Evolutionary conservation across 2,888 invertebrate species (phyloP).

Genomic region (Antheraea assamensis): DNA sequence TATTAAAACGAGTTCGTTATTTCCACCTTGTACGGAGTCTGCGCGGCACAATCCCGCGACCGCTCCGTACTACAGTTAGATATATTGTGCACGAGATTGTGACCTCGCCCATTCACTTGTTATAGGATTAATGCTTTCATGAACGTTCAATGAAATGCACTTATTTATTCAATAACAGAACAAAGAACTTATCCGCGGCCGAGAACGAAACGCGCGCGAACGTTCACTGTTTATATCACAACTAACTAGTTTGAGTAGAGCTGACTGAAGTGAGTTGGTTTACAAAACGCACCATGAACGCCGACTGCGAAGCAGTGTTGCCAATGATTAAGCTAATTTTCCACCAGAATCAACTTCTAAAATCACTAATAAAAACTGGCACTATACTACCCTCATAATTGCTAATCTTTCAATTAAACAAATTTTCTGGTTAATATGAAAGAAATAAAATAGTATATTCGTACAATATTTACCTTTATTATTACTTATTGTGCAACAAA

Average conservation of each 20-base stretch:
- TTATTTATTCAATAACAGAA: slow-evolving; percentile 47
- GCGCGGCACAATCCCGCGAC: slow-evolving; percentile 54
- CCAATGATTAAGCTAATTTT: no score
- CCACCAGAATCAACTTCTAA: no score
- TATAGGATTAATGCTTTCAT: slow-evolving; percentile 44
- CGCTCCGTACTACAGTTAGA: slow-evolving; percentile 35
- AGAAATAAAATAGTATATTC: no score
- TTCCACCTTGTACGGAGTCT: slow-evolving; percentile 54
- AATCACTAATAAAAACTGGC: no score
- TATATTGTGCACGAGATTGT: slow-evolving; percentile 36
- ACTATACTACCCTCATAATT: no score
- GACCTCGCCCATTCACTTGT: slow-evolving; percentile 67
- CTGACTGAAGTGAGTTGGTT: slow-evolving; percentile 53
- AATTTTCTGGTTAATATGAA: no score
- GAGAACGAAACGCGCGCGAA: slow-evolving; percentile 47
- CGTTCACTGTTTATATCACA: slow-evolving; percentile 59
- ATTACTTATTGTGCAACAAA: no score
- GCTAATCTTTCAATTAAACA: no score
- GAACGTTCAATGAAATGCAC: slow-evolving; percentile 43
- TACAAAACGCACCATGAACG: slow-evolving; percentile 59
- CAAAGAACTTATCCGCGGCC: slow-evolving; percentile 51
- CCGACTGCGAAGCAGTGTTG: slow-evolving; percentile 33
- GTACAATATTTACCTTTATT: no score
- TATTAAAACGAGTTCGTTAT: slow-evolving; percentile 51
- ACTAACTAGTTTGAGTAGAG: slow-evolving; percentile 54